Evolutionary conservation across 2,113 vertebrate species (phyloP).

Genomic region (Euleptes europaea): DNA sequence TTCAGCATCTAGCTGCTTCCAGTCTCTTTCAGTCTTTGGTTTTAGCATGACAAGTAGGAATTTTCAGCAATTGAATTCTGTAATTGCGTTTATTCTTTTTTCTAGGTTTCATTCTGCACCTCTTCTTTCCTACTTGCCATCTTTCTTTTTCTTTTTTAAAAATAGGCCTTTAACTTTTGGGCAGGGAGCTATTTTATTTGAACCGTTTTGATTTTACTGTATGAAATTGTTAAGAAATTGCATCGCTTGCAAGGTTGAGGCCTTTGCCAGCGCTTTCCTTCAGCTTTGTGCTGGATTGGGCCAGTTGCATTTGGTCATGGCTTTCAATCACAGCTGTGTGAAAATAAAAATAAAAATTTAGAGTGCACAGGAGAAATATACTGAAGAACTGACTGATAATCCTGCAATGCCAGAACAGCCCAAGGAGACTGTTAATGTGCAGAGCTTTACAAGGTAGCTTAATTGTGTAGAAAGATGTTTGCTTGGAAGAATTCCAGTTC

Average conservation of each 20-base stretch:
- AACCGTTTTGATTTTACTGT: neutral
- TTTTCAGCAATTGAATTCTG: neutral
- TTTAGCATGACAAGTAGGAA: neutral
- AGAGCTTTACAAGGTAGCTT: neutral
- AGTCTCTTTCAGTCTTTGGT: neutral
- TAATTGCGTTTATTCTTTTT: neutral
- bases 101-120: neutral
- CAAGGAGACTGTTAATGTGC: neutral
- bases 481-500: neutral
- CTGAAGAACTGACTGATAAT: neutral
- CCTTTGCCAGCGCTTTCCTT: neutral
- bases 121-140: neutral
- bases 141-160: neutral
- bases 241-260: neutral
- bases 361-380: neutral
- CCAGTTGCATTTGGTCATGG: neutral
- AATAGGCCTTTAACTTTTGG: neutral
- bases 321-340: neutral
- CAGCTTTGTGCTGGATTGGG: neutral
- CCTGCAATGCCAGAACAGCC: neutral
- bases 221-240: neutral
- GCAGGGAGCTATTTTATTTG: constrained; percentile 15
- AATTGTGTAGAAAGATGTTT: neutral
- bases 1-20: neutral
- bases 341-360: neutral